Conservation (phyloP, 2,888 invertebrate species). For the Cremastobaeus sp. region DNA sequence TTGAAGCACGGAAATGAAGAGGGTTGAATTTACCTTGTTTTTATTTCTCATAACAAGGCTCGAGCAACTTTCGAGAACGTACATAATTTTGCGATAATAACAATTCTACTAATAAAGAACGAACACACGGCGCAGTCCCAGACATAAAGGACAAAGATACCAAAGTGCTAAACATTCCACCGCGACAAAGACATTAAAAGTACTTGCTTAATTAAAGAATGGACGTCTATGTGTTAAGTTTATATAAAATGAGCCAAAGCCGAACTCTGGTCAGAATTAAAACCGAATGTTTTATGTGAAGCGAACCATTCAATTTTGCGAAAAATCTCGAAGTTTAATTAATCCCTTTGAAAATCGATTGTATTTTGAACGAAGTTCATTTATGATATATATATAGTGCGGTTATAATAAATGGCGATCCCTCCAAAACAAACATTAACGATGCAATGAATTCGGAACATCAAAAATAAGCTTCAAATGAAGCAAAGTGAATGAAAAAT, state of each 20-base stretch:
- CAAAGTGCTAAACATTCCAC: slow-evolving; percentile 31
- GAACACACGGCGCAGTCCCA: not conserved
- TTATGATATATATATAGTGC: no score
- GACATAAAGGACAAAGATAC: slow-evolving; percentile 13
- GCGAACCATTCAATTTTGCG: no score
- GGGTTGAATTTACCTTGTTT: no score
- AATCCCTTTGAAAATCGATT: no score
- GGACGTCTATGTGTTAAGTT: slow-evolving; percentile 33
- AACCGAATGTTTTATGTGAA: slow-evolving; percentile 39
- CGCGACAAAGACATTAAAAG: slow-evolving; percentile 49
- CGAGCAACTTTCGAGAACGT: slow-evolving; percentile 4
- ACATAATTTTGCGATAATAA: slow-evolving; percentile 32
- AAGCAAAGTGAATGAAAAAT: slow-evolving; percentile 38
- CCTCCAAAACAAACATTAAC: slow-evolving; percentile 19
- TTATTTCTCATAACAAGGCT: no score
- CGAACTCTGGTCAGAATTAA: slow-evolving; percentile 36
- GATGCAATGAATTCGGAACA: slow-evolving; percentile 2
- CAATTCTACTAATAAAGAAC: slow-evolving; percentile 34
- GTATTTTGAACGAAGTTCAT: no score
- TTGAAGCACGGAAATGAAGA: no score
- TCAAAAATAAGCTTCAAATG: slow-evolving; percentile 11
- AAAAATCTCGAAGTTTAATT: no score
- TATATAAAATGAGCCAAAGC: slow-evolving; percentile 47
- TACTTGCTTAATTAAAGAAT: slow-evolving; percentile 45
- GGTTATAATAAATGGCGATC: no score